These are phyloP conservation scores for Meghimatium bilineatum DNA, from an alignment of 2,888 invertebrate species.

Conservation along the genomic window DNA sequence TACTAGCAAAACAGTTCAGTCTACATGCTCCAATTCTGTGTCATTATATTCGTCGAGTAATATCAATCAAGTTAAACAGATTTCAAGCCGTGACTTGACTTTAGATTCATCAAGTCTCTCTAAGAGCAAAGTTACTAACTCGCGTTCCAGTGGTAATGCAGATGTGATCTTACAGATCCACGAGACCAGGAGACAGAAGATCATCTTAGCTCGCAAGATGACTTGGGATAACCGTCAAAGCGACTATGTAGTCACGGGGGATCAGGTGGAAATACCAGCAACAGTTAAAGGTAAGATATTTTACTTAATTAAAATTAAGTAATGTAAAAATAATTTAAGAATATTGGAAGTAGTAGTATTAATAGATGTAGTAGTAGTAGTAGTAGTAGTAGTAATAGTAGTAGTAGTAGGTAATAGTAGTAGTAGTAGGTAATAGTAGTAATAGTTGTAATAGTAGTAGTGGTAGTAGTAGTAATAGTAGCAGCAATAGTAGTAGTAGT, in stretches of 20 bases:
- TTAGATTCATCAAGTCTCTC: background rate
- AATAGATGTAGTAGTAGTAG: no score
- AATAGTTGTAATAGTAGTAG: no score
- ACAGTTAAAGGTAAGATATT: conserved; percentile 64
- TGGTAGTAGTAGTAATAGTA: no score
- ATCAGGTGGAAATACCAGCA: conserved; percentile 64
- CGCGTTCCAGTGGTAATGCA: conserved; percentile 27
- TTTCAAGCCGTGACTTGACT: background rate
- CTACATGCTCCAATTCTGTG: background rate
- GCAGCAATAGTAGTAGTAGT: no score
- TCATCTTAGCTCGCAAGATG: conserved; percentile 63
- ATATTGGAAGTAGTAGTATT: no score
- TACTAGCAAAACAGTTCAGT: background rate
- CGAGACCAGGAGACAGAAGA: conserved; percentile 64
- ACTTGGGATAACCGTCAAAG: conserved; percentile 68
- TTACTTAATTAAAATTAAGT: background rate
- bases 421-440: no score
- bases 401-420: no score
- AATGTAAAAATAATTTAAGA: background rate
- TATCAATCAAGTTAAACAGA: background rate
- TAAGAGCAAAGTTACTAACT: conserved; percentile 14
- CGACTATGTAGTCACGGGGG: conserved; percentile 65
- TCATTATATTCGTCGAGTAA: background rate
- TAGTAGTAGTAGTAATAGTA: no score
- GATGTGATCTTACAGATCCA: conserved; percentile 62